Evolutionary conservation across 2,797 vertebrate genomes (phyloP).

Genomic region (Microcaecilia unicolor): DNA sequence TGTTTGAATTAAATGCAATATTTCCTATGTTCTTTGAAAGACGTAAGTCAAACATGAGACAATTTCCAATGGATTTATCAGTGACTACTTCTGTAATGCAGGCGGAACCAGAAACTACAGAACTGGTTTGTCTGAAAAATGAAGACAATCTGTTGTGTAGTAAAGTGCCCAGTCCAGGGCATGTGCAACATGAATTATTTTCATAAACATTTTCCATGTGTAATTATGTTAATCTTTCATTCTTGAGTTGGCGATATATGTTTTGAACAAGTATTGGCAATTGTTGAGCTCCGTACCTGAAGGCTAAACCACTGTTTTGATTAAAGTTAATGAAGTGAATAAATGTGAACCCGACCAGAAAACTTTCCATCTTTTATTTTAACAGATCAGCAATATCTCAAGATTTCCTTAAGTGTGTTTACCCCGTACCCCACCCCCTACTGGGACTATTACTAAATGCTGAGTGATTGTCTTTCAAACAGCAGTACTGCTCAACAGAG

Average conservation of each 20-base stretch:
- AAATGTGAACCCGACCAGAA: conserved; percentile 5
- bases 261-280: background rate
- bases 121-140: no score
- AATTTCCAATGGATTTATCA: no score
- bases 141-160: no score
- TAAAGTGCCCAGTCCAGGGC: no score
- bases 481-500: conserved; percentile 34
- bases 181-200: background rate
- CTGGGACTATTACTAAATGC: conserved; percentile 12
- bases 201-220: conserved; percentile 2
- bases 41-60: no score
- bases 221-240: background rate
- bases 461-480: conserved; percentile 12
- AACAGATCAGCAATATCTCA: conserved; percentile 17
- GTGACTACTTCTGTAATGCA: no score
- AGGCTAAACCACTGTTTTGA: conserved; percentile 1
- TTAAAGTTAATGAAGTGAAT: conserved; percentile 1
- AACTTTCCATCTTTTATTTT: background rate
- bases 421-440: background rate
- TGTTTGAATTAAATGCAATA: no score
- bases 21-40: no score
- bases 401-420: conserved; percentile 6
- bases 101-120: no score
- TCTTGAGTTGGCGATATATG: background rate
- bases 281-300: background rate